phyloP scores from a whole-genome alignment of 2,113 vertebrate species.

The Pituophis catenifer region DNA sequence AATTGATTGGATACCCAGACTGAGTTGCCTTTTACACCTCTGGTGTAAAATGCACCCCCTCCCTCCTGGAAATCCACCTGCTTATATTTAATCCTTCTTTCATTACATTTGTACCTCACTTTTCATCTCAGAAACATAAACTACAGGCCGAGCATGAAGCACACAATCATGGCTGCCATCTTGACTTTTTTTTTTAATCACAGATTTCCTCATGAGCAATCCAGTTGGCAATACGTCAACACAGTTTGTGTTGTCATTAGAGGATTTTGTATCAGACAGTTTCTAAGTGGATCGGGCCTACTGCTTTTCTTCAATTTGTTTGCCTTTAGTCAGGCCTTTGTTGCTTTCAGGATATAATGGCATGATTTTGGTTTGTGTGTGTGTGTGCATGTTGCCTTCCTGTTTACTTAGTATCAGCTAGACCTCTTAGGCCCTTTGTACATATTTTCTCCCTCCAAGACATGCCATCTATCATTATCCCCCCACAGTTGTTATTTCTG shows the following conservation, averaged over 20 bases:
- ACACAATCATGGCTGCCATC: background rate
- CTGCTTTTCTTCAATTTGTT: background rate
- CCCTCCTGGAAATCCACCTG: background rate
- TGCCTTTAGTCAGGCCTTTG: rapidly evolving
- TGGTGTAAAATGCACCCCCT: background rate
- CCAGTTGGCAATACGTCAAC: background rate
- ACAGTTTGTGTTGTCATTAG: background rate
- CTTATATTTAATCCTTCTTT: background rate
- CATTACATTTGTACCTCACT: background rate
- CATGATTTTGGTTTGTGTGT: background rate
- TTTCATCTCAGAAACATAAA: background rate
- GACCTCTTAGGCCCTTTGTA: background rate
- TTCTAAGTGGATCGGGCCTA: background rate
- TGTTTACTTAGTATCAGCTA: background rate
- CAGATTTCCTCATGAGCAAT: background rate
- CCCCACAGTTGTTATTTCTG: conserved; percentile 7
- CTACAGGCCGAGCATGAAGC: background rate
- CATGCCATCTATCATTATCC: background rate
- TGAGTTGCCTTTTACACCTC: background rate
- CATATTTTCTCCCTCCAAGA: background rate
- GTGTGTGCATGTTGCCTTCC: background rate
- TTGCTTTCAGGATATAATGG: rapidly evolving
- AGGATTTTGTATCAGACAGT: no score
- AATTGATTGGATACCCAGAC: background rate
- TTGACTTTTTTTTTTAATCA: background rate